Evolutionary conservation across 2,113 vertebrate genomes (phyloP).

Genomic region (Willisornis vidua): DNA sequence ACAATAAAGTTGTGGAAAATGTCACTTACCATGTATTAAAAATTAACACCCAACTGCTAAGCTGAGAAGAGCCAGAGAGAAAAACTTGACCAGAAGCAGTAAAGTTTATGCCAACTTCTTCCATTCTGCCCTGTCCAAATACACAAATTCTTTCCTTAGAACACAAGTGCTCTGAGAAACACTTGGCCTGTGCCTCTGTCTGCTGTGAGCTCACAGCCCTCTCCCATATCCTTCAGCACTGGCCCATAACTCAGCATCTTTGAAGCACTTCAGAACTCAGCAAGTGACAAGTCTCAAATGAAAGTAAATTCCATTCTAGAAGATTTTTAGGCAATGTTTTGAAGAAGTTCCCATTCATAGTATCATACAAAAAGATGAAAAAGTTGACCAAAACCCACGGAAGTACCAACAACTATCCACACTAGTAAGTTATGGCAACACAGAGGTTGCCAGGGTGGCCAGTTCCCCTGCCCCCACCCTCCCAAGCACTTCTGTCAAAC

Average conservation of each 20-base stretch:
- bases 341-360: neutral
- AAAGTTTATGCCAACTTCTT: neutral
- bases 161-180: accelerated
- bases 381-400: neutral
- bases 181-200: accelerated
- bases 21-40: neutral
- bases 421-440: neutral
- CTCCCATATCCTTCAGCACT: neutral
- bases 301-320: neutral
- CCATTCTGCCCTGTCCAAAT: neutral
- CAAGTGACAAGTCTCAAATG: neutral
- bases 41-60: neutral
- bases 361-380: neutral
- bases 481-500: neutral
- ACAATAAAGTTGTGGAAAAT: neutral
- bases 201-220: neutral
- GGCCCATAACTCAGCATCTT: neutral
- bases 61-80: neutral
- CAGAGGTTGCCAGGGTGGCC: neutral
- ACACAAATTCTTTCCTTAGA: neutral
- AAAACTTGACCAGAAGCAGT: neutral
- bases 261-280: neutral
- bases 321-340: neutral
- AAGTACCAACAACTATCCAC: neutral
- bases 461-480: neutral